phyloP scores from a whole-genome alignment of 1,140 invertebrate species.

The Ceratosolen solmsi region DNA sequence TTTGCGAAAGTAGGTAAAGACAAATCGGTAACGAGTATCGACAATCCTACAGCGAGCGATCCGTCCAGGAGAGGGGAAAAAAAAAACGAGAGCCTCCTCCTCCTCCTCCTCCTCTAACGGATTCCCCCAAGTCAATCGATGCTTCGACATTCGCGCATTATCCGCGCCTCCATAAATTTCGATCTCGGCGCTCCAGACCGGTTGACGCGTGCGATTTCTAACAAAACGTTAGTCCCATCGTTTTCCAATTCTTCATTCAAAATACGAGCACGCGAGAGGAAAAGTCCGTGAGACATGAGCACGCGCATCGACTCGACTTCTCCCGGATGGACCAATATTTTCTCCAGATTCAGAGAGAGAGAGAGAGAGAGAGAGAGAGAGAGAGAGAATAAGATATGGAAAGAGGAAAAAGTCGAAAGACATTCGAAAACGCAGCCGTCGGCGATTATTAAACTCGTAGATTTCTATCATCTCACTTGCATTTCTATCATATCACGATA shows the following conservation, averaged over 20 bases:
- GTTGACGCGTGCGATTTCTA: constrained; percentile 42
- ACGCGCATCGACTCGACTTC: background rate
- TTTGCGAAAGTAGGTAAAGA: constrained; percentile 50
- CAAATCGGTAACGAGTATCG: constrained; percentile 46
- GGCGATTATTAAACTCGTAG: background rate
- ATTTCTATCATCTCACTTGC: background rate
- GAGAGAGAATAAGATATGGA: background rate
- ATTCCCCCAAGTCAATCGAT: constrained; percentile 9
- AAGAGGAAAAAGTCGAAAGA: background rate
- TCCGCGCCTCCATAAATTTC: constrained; percentile 35
- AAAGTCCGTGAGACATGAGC: constrained; percentile 30
- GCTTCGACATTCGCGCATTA: background rate
- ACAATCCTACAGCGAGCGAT: background rate
- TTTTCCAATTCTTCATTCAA: constrained; percentile 39
- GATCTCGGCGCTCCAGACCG: constrained; percentile 30
- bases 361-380: constrained; percentile 11
- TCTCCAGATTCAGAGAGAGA: constrained; percentile 2
- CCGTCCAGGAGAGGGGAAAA: background rate
- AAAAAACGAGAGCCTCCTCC: background rate
- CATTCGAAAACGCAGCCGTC: background rate
- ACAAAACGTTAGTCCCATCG: constrained; percentile 27
- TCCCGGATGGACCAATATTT: constrained; percentile 30
- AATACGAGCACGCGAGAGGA: constrained; percentile 29
- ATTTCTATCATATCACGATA: background rate
- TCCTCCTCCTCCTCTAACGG: background rate